phyloP scores from a whole-genome alignment of 2,797 vertebrate genomes.

The Sebastes wilsoni region DNA sequence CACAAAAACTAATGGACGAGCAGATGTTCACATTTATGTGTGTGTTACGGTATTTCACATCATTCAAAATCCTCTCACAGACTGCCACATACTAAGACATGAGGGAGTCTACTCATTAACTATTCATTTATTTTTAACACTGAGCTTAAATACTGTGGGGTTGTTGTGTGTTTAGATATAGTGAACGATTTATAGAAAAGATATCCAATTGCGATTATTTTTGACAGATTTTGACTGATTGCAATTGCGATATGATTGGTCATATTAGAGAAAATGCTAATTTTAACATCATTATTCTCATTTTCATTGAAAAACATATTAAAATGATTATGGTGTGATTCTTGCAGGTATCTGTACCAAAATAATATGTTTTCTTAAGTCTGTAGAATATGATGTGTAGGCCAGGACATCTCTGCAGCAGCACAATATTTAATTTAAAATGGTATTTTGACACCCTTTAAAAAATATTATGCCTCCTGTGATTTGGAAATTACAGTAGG shows the following conservation, averaged over 20 bases:
- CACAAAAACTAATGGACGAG: not conserved
- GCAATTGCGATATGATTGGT: not conserved
- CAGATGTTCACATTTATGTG: not conserved
- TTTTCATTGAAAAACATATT: too few species aligned
- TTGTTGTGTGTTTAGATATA: not conserved
- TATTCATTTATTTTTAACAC: conserved; percentile 53
- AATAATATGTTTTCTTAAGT: too few species aligned
- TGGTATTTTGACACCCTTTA: too few species aligned
- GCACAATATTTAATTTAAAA: too few species aligned
- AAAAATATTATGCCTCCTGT: too few species aligned
- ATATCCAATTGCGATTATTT: too few species aligned
- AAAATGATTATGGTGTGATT: too few species aligned
- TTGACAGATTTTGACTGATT: not conserved
- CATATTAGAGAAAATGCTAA: not conserved
- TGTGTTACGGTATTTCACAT: not conserved
- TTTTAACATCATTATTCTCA: not conserved
- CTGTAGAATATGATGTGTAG: too few species aligned
- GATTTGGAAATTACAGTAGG: too few species aligned
- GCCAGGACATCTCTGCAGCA: too few species aligned
- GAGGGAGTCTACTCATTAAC: conserved; percentile 37
- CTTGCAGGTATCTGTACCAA: too few species aligned
- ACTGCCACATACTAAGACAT: not conserved
- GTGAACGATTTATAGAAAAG: not conserved
- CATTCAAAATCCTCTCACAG: not conserved
- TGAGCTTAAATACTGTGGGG: conserved; percentile 31